phyloP scores from a whole-genome alignment of 2,113 vertebrate genomes.

The Oryzias celebensis region DNA sequence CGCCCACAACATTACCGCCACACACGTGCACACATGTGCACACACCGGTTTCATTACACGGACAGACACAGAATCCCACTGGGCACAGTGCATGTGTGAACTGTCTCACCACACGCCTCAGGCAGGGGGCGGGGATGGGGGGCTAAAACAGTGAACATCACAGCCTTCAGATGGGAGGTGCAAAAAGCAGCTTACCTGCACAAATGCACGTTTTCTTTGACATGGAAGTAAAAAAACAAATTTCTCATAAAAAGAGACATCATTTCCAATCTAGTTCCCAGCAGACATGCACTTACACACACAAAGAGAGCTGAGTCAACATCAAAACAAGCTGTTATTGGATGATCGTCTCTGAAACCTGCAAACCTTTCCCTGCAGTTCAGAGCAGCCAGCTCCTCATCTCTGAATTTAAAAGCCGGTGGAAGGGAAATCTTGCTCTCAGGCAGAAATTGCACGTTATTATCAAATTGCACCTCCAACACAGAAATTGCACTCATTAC shows the following conservation, averaged over 20 bases:
- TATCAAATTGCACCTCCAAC: constrained; percentile 55
- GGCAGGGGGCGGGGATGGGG: neutral
- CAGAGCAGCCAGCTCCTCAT: neutral
- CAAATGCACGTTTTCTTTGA: too few species aligned
- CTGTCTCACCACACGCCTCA: constrained; percentile 21
- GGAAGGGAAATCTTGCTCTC: constrained; percentile 27
- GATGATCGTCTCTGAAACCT: constrained; percentile 9
- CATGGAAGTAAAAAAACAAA: neutral
- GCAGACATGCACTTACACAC: constrained; percentile 1
- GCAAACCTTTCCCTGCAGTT: neutral
- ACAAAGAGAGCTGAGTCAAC: neutral
- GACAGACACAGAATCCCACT: constrained; percentile 42
- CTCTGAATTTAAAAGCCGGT: neutral
- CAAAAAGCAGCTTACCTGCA: too few species aligned
- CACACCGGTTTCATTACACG: constrained; percentile 33
- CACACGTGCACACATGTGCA: constrained; percentile 14
- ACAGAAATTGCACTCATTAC: constrained; percentile 52
- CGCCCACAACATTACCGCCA: constrained; percentile 8
- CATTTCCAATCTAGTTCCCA: neutral
- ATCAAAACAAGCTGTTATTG: neutral
- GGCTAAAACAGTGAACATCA: constrained; percentile 16
- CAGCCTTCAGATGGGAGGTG: constrained; percentile 6
- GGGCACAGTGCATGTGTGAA: constrained; percentile 37
- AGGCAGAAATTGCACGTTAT: constrained; percentile 53
- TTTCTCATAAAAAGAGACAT: constrained; percentile 16